Conservation (phyloP, 2,888 invertebrate genomes). For the Sepioteuthis lessoniana region DNA sequence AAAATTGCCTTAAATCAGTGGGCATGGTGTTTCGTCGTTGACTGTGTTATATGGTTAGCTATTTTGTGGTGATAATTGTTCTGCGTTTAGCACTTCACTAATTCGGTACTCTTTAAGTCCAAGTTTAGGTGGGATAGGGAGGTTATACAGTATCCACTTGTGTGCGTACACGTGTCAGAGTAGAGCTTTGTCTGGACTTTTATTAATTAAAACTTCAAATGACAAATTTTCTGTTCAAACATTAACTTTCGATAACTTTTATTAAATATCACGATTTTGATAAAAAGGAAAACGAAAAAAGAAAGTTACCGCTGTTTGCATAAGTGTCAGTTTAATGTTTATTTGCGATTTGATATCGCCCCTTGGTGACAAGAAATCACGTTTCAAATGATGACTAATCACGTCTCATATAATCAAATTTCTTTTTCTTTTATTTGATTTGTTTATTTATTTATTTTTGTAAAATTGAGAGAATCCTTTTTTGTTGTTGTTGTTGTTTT, state of each 20-base stretch:
- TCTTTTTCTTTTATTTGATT: too few species aligned
- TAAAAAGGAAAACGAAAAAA: not conserved
- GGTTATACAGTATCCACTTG: too few species aligned
- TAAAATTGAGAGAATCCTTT: too few species aligned
- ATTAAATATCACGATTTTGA: not conserved
- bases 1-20: too few species aligned
- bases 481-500: too few species aligned
- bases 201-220: not conserved
- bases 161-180: not conserved
- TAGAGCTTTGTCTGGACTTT: not conserved
- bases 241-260: not conserved
- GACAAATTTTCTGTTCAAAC: not conserved
- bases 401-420: not conserved
- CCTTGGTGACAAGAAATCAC: not conserved
- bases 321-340: not conserved
- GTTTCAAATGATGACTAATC: not conserved
- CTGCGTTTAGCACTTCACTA: too few species aligned
- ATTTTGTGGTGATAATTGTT: too few species aligned
- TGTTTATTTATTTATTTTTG: too few species aligned
- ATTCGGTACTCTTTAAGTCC: too few species aligned
- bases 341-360: not conserved
- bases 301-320: not conserved
- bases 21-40: too few species aligned
- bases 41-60: too few species aligned
- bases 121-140: too few species aligned